phyloP scores from a whole-genome alignment of 2,113 vertebrate genomes.

The Microcebus griseorufus region DNA sequence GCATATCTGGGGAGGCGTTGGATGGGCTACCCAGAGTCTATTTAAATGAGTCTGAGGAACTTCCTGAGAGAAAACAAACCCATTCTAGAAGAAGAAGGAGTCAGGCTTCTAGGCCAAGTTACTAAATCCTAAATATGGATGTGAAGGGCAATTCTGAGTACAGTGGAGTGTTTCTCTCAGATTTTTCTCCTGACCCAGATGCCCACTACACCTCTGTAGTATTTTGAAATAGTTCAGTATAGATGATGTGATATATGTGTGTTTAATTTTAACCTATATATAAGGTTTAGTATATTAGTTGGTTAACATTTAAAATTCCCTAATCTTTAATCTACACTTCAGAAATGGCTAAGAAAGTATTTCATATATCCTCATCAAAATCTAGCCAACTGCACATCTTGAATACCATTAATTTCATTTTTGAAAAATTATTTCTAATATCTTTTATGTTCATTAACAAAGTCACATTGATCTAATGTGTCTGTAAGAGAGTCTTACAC shows the following conservation, averaged over 20 bases:
- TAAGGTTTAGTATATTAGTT: background rate
- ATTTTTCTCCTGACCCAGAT: background rate
- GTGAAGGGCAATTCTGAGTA: background rate
- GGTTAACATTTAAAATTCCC: conserved; percentile 3
- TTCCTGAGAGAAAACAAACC: background rate
- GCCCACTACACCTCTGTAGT: background rate
- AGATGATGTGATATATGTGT: background rate
- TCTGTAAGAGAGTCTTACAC: background rate
- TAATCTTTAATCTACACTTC: background rate
- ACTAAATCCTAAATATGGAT: background rate
- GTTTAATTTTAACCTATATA: background rate
- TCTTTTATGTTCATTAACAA: background rate
- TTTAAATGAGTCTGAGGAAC: background rate
- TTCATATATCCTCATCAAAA: background rate
- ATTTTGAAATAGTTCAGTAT: conserved; percentile 31
- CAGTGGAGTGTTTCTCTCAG: background rate
- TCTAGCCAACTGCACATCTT: background rate
- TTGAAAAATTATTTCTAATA: background rate
- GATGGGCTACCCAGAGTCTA: background rate
- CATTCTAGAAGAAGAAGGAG: background rate
- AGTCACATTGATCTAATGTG: background rate
- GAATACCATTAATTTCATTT: background rate
- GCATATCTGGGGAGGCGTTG: background rate
- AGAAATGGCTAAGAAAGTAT: background rate
- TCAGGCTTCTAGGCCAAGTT: background rate